Evolutionary conservation across 2,113 vertebrate species (phyloP), one percentile per base, ranked within the genome.

Genomic region (Gambusia affinis): DNA sequence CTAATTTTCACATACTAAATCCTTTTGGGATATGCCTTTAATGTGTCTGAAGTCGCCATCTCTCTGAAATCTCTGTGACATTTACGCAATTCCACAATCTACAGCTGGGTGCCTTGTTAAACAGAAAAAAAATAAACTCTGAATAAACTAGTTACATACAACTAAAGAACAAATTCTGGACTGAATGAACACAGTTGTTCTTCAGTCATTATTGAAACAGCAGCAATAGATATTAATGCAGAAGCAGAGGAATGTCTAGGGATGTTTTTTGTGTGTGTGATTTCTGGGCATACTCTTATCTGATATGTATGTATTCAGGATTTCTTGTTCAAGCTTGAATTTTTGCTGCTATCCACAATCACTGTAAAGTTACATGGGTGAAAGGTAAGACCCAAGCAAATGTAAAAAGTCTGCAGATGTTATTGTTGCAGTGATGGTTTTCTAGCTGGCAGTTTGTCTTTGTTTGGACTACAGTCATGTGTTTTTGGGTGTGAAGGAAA

Each of bases 201-300:
- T 57, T 72, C 42, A 64, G 44, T 61, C 68, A 35, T 51, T 47
- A 61, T 68, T 66, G 76, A 81, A 74, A 69, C 19, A 71, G 33
- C 3, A 60, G 75, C 73, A 39, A 24, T n/a, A 81, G 72, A 89
- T 83, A 81, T 63, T 19, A 61, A 70, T 91, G 88, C 89, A 83
- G 72, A 29, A 67, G 28, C 66, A 47, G 12, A 75, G 81, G 89
- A 94, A 92, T 90, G 87, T 76, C 88, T 70, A 75, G 70, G 30
- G 75, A 83, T 80, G 87, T 74, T 76, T 44, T 64, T 11, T 37
- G 10, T 37, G 35, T 74, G 75, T 80, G 65, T 83, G 75, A 83
- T 90, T 75, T 81, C 75, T 35, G 79, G 81, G 87, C 81, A 87
- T 80, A 76, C 79, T 84, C 81, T 90, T 89, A 93, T 94, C 92